Evolutionary conservation across 2,888 invertebrate genomes (phyloP).

Genomic region (Harpalus rubripes): DNA sequence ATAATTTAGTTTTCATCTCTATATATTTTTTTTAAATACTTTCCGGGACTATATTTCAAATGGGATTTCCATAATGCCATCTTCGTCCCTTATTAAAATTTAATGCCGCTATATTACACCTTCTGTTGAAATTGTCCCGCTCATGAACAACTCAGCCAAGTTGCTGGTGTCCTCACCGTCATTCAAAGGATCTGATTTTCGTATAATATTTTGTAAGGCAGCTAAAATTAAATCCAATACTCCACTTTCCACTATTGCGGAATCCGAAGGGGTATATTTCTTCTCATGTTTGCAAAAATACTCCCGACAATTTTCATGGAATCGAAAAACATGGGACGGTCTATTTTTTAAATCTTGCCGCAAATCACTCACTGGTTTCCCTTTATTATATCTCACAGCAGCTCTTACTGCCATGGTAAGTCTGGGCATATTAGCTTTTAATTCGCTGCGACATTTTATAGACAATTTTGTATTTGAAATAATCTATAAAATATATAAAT

Average conservation of each 20-base stretch:
- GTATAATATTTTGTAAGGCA: background rate
- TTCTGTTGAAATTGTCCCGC: background rate
- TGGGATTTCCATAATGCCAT: too few relatives aligned
- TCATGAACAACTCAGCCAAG: constrained; percentile 64
- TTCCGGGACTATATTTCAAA: too few relatives aligned
- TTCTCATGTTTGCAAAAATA: background rate
- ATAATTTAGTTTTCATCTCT: background rate
- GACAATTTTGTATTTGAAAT: background rate
- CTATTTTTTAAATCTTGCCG: background rate
- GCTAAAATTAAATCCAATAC: background rate
- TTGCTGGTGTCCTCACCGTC: constrained; percentile 63
- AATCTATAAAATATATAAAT: background rate
- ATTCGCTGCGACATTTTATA: background rate
- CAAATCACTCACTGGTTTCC: background rate
- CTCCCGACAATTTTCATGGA: background rate
- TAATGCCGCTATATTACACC: too few relatives aligned
- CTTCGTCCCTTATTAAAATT: too few relatives aligned
- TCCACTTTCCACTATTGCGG: background rate
- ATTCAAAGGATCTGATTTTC: background rate
- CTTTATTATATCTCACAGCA: background rate
- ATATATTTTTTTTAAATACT: background rate
- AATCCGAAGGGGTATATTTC: background rate
- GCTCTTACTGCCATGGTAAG: background rate
- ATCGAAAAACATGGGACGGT: background rate
- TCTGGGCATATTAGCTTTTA: background rate